Percentiles rank a stretch among this genome's conserved stretches.
These are phyloP conservation scores for Miltochrista miniata DNA, from an alignment of 2,888 invertebrate genomes.

Conservation along the genomic window DNA sequence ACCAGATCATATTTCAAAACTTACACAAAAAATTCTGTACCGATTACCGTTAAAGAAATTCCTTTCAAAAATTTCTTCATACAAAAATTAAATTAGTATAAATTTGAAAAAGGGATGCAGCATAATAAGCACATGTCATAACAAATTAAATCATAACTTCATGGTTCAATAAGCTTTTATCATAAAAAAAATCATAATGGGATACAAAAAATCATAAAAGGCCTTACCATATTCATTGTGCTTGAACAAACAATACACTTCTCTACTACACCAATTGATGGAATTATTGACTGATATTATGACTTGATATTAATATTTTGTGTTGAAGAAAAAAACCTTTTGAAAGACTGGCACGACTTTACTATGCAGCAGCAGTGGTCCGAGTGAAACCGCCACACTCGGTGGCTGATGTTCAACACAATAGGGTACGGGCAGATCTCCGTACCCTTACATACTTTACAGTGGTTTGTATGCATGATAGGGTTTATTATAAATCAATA, in stretches of 20 bases:
- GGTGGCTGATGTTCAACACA: constrained; percentile 62
- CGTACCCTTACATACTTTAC: constrained; percentile 54
- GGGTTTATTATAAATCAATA: constrained; percentile 73
- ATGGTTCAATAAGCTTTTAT: constrained; percentile 68
- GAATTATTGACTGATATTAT: constrained; percentile 59
- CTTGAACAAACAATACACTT: constrained; percentile 68
- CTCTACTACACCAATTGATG: constrained; percentile 59
- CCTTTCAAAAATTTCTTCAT: constrained; percentile 1
- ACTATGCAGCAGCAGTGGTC: constrained; percentile 58
- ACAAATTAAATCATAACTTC: constrained; percentile 82
- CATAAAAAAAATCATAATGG: constrained; percentile 54
- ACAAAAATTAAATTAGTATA: constrained; percentile 11
- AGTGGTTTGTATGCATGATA: constrained; percentile 56
- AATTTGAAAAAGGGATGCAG: constrained; percentile 43
- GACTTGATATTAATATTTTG: constrained; percentile 53
- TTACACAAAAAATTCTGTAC: constrained; percentile 4
- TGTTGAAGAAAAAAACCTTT: constrained; percentile 50
- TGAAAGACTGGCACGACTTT: constrained; percentile 65
- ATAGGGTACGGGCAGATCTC: constrained; percentile 65
- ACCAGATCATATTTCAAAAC: constrained; percentile 63
- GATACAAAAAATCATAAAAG: constrained; percentile 67
- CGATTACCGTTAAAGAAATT: constrained; percentile 3
- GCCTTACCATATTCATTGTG: constrained; percentile 81
- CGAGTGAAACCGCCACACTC: constrained; percentile 68
- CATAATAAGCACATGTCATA: constrained; percentile 76